phyloP scores from a whole-genome alignment of 2,888 invertebrate genomes.

The Drepanosiphum platanoidis region DNA sequence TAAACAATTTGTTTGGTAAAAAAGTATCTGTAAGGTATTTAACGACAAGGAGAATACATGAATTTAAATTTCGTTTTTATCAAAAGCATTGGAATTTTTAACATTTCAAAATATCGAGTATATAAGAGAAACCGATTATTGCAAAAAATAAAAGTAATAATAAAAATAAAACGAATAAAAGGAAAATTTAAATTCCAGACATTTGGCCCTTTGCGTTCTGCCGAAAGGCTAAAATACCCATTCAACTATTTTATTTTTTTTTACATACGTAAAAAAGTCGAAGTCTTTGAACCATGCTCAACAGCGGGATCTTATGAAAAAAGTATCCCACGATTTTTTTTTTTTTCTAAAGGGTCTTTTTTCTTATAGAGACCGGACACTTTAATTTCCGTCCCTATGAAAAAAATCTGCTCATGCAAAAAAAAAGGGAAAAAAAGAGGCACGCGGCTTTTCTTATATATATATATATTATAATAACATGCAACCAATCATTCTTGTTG shows the following conservation, averaged over 20 bases:
- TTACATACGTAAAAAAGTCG: slow-evolving; percentile 47
- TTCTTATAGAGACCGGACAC: slow-evolving; percentile 56
- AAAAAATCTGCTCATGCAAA: slow-evolving; percentile 43
- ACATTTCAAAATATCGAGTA: neutral
- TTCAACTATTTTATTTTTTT: slow-evolving; percentile 43
- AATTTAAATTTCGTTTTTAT: neutral
- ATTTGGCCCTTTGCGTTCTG: slow-evolving; percentile 38
- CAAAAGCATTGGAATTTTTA: neutral
- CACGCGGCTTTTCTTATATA: slow-evolving; percentile 48
- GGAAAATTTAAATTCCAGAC: slow-evolving; percentile 47
- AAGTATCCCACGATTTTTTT: slow-evolving; percentile 46
- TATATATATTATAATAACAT: too few relatives aligned
- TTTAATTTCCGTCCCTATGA: slow-evolving; percentile 54
- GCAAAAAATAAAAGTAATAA: slow-evolving; percentile 27
- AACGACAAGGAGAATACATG: neutral
- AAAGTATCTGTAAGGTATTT: neutral
- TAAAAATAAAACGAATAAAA: slow-evolving; percentile 30
- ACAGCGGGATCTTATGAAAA: slow-evolving; percentile 45
- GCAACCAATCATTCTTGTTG: slow-evolving; percentile 53
- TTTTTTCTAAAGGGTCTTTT: slow-evolving; percentile 40
- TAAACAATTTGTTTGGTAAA: neutral
- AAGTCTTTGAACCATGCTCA: slow-evolving; percentile 52
- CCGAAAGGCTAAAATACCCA: slow-evolving; percentile 39
- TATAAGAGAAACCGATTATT: slow-evolving; percentile 15
- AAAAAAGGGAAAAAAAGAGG: slow-evolving; percentile 17